Conservation (phyloP, 1,140 invertebrate species). For the Eubasilissa regina region DNA sequence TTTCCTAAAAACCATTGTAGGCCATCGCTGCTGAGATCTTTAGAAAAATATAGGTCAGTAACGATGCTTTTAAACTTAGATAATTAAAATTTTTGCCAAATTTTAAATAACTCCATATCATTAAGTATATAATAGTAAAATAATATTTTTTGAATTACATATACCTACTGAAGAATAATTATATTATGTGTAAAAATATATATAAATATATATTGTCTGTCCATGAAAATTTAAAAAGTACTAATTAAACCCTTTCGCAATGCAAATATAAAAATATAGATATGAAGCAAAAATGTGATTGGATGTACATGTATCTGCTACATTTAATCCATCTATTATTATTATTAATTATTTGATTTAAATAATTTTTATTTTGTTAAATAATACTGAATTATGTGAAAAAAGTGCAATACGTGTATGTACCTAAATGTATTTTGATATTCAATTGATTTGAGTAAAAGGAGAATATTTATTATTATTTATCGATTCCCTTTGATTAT, state of each 20-base stretch:
- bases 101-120: slow-evolving; percentile 38
- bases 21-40: too few species aligned
- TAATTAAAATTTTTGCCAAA: slow-evolving; percentile 21
- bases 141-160: slow-evolving; percentile 40
- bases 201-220: slow-evolving; percentile 7
- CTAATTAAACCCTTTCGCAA: background rate
- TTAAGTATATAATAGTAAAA: slow-evolving; percentile 27
- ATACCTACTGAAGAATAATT: slow-evolving; percentile 29
- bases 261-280: slow-evolving; percentile 9
- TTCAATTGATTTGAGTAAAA: too few species aligned
- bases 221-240: slow-evolving; percentile 12
- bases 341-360: too few species aligned
- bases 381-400: too few species aligned
- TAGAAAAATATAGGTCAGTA: too few species aligned
- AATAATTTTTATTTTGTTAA: too few species aligned
- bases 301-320: background rate
- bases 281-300: slow-evolving; percentile 9
- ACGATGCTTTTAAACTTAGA: background rate
- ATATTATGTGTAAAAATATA: slow-evolving; percentile 33
- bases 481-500: too few species aligned
- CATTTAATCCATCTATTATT: too few species aligned
- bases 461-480: too few species aligned
- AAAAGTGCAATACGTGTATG: too few species aligned
- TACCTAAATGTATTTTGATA: too few species aligned
- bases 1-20: too few species aligned